These are phyloP conservation scores for Drosophila anomelani DNA, from an alignment of 2,888 invertebrate species.

Conservation along the genomic window DNA sequence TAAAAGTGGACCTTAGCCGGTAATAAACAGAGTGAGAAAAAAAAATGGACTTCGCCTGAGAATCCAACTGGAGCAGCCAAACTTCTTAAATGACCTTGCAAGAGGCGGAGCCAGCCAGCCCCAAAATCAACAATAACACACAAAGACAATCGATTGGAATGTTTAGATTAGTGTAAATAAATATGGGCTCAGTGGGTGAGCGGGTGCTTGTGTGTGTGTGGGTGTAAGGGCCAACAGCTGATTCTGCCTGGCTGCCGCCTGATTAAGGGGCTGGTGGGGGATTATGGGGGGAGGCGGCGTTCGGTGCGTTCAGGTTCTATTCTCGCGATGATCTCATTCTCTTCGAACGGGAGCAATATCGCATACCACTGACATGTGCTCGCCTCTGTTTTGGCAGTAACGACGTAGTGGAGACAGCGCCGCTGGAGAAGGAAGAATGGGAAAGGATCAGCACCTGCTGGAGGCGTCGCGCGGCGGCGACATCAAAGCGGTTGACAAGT, in stretches of 20 bases:
- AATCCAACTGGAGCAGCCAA: conserved; percentile 6
- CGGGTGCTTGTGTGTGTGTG: neutral
- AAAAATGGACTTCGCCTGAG: neutral
- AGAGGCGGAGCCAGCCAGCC: conserved; percentile 57
- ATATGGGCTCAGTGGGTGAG: neutral
- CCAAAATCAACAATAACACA: conserved; percentile 62
- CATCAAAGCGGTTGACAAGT: conserved; percentile 93
- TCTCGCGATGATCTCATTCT: conserved; percentile 67
- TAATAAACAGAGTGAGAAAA: neutral
- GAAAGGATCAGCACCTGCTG: conserved; percentile 97
- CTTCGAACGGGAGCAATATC: conserved; percentile 22
- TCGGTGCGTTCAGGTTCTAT: conserved; percentile 17
- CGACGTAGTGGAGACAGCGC: conserved; percentile 7
- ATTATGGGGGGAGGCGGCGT: conserved; percentile 41
- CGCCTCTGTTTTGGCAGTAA: conserved; percentile 8
- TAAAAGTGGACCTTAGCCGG: conserved; percentile 25
- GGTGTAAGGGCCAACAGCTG: conserved; percentile 62
- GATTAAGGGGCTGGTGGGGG: conserved; percentile 46
- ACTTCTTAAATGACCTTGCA: conserved; percentile 64
- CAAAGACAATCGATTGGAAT: conserved; percentile 14
- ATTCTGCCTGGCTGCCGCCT: conserved; percentile 65
- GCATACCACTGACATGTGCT: conserved; percentile 19
- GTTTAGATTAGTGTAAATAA: conserved; percentile 23
- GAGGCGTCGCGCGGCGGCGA: conserved; percentile 97
- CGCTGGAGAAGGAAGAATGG: conserved; percentile 87